Base-by-base conservation (phyloP, 2,113 vertebrate species). In the Hydrochoerus hydrochaeris region DNA sequence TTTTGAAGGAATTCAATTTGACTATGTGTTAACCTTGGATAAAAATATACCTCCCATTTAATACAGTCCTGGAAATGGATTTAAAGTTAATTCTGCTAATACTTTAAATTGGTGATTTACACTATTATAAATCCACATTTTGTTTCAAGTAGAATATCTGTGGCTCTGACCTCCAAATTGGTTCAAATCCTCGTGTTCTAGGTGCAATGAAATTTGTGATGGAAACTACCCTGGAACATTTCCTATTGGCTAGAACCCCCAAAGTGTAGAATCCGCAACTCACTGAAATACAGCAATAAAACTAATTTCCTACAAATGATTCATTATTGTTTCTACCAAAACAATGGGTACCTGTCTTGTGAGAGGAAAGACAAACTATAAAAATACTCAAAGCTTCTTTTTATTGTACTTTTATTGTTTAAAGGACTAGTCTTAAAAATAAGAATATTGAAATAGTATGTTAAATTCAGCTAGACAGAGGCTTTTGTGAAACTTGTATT, bases 191-290 rank as follows among this genome's bases (percentile, higher is more conserved):
- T 90, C 93, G 87, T 85, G 95, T 91, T 97, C 95, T 87, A 90
- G 95, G 95, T 0, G 7, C 85, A 95, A 88, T 97, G 96, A 97
- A 98, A 98, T 97, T 96, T 97, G 96, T 97, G 97, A 77, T 94
- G 89, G 58, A 95, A 97, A 60, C 85, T 87, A 95, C 41, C 28
- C 30, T 91, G 92, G 97, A 22, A 4, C 30, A 17, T 46, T 88
- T 41, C 22, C 94, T 94, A 89, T 96, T 98, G 95, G 93, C 58
- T 94, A 46, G 0, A 1, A 89, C 77, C 78, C 95, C 95, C 85
- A 60, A 97, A 97, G 89, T 92, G 32, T 88, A 95, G 95, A 96
- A 97, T 85, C 91, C 49, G 95, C 69, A 96, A 95, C 84, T 96
- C 63, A 0, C 81, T 69, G 84, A 97, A 93, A 60, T 97, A 97